Evolutionary conservation across 2,888 invertebrate genomes (phyloP), one percentile per base, ranked within the genome.

Genomic region (Pammene fasciana): DNA sequence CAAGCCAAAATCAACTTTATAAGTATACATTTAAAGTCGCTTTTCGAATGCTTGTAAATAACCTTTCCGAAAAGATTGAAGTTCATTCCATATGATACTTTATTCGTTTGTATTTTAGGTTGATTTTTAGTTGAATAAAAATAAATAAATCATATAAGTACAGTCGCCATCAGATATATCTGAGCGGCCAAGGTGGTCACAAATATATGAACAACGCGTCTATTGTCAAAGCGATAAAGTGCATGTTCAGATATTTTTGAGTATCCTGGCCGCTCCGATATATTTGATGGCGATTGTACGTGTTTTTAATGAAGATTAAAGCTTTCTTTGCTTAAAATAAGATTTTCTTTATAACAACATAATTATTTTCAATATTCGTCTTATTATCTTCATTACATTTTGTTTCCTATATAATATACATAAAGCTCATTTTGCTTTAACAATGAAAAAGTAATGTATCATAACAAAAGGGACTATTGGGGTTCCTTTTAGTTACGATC

Each of bases 11-110:
- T 26, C n/a, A 46, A 41, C 52, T 26, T 14, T 70, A 54, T 13
- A 11, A 8, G 13, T 11, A 4, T 5, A 10, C 10, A 3, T 6
- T 16, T 50, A 57, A 50, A 43, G 56, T 50, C n/a, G 13, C 9
- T 11, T 64, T 64, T 68, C 16, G 4, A 16, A 26, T 41, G 16
- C 11, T 43, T 1, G 5, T 26, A 10, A 9, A 4, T 48, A 48
- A 56, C 55, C 41, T 38, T 64, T 57, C 41, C 48, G 62, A 43
- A 55, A 56, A 36, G 6, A 38, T 38, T 45, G n/a, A 13, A 34
- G 85, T 83, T 83, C 81, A 83, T 78, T 77, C 73, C 74, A 75
- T 75, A 77, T 10, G 34, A 46, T 10, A 36, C 36, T 48, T 50
- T 50, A 18, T 50, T 8, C 1, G 2, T n/a, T 6, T 14, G 34